phyloP scores from a whole-genome alignment of 2,797 vertebrate genomes.

The Discoglossus pictus region DNA sequence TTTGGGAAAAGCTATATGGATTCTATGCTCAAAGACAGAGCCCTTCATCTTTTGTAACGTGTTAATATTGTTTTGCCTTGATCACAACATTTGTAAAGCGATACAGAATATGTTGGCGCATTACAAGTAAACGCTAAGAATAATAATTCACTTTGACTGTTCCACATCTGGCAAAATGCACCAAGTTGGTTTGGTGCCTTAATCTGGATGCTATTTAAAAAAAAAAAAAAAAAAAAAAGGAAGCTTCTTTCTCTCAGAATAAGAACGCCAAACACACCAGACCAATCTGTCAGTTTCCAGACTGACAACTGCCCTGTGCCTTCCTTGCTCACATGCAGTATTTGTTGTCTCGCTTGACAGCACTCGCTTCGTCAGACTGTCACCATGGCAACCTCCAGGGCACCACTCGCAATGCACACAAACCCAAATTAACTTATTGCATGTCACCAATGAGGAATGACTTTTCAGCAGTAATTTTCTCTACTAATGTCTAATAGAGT shows the following conservation, averaged over 20 bases:
- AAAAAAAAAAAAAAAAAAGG: not conserved
- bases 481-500: conserved; percentile 62
- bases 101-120: no score
- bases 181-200: no score
- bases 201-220: no score
- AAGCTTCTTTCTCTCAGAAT: conserved; percentile 5
- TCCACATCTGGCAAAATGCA: no score
- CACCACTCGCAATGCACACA: conserved; percentile 63
- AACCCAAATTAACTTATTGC: conserved; percentile 67
- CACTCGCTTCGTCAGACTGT: conserved; percentile 63
- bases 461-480: conserved; percentile 65
- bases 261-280: not conserved
- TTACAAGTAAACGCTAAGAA: no score
- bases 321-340: conserved; percentile 31
- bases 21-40: no score
- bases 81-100: no score
- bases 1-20: no score
- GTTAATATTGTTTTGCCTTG: no score
- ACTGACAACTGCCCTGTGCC: conserved; percentile 11
- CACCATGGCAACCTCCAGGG: conserved; percentile 73
- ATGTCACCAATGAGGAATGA: conserved; percentile 66
- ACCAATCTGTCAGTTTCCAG: conserved; percentile 50
- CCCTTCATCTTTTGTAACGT: no score
- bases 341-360: conserved; percentile 65
- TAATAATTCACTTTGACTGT: no score